Conservation (phyloP, 2,888 invertebrate species). For the Margaritifera margaritifera region DNA sequence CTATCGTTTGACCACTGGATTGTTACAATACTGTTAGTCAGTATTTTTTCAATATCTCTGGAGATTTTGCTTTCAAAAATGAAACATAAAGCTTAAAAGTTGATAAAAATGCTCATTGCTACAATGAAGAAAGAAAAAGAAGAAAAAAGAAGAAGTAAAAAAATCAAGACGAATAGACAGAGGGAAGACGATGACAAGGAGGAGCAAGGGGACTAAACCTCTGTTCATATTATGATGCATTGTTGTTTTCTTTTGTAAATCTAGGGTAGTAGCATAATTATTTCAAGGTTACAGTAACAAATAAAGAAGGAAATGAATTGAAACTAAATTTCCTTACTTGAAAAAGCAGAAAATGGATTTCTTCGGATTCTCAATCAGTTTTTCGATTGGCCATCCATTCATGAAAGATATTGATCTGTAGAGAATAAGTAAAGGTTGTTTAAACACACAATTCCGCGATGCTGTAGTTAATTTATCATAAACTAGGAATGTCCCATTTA, state of each 20-base stretch:
- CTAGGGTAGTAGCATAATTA: neutral
- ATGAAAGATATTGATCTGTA: slow-evolving; percentile 54
- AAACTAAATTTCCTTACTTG: slow-evolving; percentile 48
- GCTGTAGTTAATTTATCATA: no score
- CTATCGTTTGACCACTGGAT: no score
- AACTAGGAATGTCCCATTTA: no score
- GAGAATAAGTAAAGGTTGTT: neutral
- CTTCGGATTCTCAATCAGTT: slow-evolving; percentile 55
- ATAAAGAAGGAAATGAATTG: neutral
- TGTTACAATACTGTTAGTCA: no score
- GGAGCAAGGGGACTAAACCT: neutral
- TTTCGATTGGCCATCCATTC: slow-evolving; percentile 61
- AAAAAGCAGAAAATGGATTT: slow-evolving; percentile 62
- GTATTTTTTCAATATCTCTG: no score
- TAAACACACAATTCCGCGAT: neutral
- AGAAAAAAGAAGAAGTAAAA: no score
- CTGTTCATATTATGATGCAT: neutral
- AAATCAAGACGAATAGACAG: no score
- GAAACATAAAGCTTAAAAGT: no score
- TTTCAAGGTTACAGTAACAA: neutral
- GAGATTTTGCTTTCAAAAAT: no score
- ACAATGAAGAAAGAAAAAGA: no score
- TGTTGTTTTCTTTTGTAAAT: neutral
- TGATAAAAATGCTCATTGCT: no score
- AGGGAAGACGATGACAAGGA: neutral